Conservation (phyloP, 2,113 vertebrate genomes). For the Percopsis transmontana region DNA sequence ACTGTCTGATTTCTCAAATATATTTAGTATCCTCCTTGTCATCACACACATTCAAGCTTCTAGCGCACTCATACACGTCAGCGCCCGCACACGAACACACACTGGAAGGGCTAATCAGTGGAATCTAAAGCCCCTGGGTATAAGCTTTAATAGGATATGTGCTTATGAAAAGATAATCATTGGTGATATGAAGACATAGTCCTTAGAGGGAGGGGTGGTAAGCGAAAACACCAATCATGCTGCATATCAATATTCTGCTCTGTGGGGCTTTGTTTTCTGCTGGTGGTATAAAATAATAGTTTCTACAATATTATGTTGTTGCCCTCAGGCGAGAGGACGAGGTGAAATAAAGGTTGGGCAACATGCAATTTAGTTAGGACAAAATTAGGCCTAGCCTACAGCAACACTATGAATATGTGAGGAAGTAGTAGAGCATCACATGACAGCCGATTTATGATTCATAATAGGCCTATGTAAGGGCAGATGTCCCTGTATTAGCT, state of each 20-base stretch:
- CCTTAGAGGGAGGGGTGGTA: conserved; percentile 27
- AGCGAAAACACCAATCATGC: conserved; percentile 22
- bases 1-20: no score
- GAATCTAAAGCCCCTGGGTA: conserved; percentile 53
- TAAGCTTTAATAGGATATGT: conserved; percentile 44
- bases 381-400: no score
- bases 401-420: conserved; percentile 12
- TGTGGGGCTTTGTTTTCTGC: not conserved
- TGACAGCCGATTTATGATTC: conserved; percentile 16
- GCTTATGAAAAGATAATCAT: conserved; percentile 62
- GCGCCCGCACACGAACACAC: not conserved
- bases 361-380: conserved; percentile 45
- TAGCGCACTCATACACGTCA: not conserved
- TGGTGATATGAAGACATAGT: conserved; percentile 50
- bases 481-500: conserved; percentile 20
- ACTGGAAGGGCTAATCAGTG: conserved; percentile 37
- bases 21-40: no score
- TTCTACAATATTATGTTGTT: conserved; percentile 44
- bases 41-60: no score
- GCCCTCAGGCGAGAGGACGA: conserved; percentile 57
- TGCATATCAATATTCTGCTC: conserved; percentile 40
- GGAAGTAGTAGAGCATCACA: conserved; percentile 25
- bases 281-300: conserved; percentile 1
- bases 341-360: conserved; percentile 48
- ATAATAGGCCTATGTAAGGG: not conserved